Percentiles rank a stretch among this genome's conserved stretches.
Evolutionary conservation across 2,888 invertebrate species (phyloP).

Genomic region (Marronus borbonicus): DNA sequence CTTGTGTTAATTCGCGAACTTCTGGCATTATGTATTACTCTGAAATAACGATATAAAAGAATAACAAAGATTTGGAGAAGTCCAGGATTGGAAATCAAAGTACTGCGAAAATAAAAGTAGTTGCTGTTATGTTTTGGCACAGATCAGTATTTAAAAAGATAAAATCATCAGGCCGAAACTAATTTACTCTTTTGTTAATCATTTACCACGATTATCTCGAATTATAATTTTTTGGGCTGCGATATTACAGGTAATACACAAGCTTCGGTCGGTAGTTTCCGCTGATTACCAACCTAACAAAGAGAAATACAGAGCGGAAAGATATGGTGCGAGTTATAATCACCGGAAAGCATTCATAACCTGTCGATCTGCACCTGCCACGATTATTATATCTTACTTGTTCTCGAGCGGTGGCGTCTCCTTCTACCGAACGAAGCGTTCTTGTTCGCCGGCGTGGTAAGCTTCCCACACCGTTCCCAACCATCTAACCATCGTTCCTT

Average conservation of each 20-base stretch:
- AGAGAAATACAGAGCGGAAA: conserved; percentile 7
- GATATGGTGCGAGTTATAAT: conserved; percentile 37
- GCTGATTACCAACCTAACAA: not conserved
- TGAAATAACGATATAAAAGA: too few relatives aligned
- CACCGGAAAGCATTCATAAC: conserved; percentile 48
- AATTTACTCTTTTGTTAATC: too few relatives aligned
- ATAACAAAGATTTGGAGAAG: too few relatives aligned
- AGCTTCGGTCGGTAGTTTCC: conserved; percentile 1
- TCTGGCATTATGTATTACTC: too few relatives aligned
- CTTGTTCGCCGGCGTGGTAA: not conserved
- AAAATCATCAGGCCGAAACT: too few relatives aligned
- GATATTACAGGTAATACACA: not conserved
- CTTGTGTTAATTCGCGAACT: too few relatives aligned
- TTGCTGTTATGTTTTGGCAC: too few relatives aligned
- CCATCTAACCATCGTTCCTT: conserved; percentile 21
- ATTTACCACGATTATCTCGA: too few relatives aligned
- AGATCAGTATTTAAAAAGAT: too few relatives aligned
- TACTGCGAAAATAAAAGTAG: too few relatives aligned
- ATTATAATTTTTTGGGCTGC: too few relatives aligned
- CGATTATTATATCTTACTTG: conserved; percentile 44
- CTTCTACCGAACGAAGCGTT: conserved; percentile 14
- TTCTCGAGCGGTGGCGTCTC: conserved; percentile 20
- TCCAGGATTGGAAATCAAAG: too few relatives aligned
- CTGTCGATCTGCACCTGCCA: conserved; percentile 46
- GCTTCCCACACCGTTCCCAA: conserved; percentile 40